Conservation (phyloP, 2,113 vertebrate species). For the Tetrax tetrax region DNA sequence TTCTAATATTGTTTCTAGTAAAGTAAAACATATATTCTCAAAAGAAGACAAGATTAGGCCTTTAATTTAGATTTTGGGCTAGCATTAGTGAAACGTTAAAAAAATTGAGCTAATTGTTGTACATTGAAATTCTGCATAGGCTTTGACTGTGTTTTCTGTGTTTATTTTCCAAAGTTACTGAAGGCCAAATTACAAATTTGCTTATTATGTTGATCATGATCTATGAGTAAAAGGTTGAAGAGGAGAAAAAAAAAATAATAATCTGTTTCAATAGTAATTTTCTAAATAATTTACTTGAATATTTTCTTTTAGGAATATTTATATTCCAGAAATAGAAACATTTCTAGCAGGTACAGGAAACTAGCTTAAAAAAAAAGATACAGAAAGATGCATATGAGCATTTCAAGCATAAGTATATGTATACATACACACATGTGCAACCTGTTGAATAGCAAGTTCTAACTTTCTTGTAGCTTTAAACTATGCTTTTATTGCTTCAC, state of each 20-base stretch:
- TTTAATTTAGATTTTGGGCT: conserved; percentile 5
- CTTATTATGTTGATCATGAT: not conserved
- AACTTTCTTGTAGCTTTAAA: conserved; percentile 4
- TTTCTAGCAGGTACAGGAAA: conserved; percentile 22
- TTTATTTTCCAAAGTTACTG: conserved; percentile 42
- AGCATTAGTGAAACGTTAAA: not conserved
- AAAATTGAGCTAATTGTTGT: not conserved
- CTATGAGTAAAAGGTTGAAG: not conserved
- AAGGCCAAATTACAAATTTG: conserved; percentile 11
- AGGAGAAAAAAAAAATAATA: not conserved
- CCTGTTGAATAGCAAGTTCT: not conserved
- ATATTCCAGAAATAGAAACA: conserved; percentile 6
- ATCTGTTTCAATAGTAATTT: not conserved
- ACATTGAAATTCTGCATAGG: not conserved
- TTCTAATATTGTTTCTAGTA: not conserved
- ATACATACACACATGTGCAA: not conserved
- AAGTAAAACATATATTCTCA: not conserved
- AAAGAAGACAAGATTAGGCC: not conserved
- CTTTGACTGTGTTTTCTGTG: not conserved
- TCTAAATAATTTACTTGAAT: conserved; percentile 23
- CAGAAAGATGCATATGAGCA: not conserved
- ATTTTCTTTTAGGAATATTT: conserved; percentile 46
- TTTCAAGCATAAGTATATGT: not conserved
- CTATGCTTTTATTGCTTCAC: conserved; percentile 10
- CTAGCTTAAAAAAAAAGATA: not conserved